These are phyloP conservation scores for Netelia fuscicornis DNA, from an alignment of 2,888 invertebrate genomes.

Conservation along the genomic window DNA sequence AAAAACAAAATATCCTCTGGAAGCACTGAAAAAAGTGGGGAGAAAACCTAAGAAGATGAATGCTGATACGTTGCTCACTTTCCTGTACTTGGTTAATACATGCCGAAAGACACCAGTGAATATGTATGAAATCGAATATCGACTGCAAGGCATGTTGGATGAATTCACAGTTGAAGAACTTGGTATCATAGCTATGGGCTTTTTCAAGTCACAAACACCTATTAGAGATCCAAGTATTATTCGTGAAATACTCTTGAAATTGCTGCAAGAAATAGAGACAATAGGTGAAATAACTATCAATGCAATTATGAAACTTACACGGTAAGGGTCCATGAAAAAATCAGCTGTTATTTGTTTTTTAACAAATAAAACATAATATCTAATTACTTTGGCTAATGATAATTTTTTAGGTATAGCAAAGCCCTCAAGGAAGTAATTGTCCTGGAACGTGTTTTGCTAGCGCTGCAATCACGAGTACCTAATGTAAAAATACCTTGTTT, in stretches of 20 bases:
- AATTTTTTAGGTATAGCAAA: slow-evolving; percentile 70
- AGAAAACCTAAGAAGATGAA: slow-evolving; percentile 87
- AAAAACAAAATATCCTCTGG: slow-evolving; percentile 86
- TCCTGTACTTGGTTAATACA: slow-evolving; percentile 89
- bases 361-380: no score
- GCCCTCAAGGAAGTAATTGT: background rate
- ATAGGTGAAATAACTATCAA: slow-evolving; percentile 89
- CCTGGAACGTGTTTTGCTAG: slow-evolving; percentile 50
- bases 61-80: slow-evolving; percentile 88
- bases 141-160: slow-evolving; percentile 86
- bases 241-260: slow-evolving; percentile 85
- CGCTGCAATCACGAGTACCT: slow-evolving; percentile 85
- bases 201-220: slow-evolving; percentile 91
- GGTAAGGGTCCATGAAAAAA: slow-evolving; percentile 65
- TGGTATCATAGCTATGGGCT: slow-evolving; percentile 90
- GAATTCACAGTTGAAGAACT: slow-evolving; percentile 89
- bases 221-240: slow-evolving; percentile 86
- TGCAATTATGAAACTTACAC: slow-evolving; percentile 87
- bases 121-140: slow-evolving; percentile 89
- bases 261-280: slow-evolving; percentile 85
- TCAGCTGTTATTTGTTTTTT: background rate
- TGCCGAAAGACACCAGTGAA: slow-evolving; percentile 86
- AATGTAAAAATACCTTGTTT: slow-evolving; percentile 88
- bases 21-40: slow-evolving; percentile 86
- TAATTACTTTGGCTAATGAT: no score